Conservation (phyloP, 2,797 vertebrate species). For the Gallinago stenura region DNA sequence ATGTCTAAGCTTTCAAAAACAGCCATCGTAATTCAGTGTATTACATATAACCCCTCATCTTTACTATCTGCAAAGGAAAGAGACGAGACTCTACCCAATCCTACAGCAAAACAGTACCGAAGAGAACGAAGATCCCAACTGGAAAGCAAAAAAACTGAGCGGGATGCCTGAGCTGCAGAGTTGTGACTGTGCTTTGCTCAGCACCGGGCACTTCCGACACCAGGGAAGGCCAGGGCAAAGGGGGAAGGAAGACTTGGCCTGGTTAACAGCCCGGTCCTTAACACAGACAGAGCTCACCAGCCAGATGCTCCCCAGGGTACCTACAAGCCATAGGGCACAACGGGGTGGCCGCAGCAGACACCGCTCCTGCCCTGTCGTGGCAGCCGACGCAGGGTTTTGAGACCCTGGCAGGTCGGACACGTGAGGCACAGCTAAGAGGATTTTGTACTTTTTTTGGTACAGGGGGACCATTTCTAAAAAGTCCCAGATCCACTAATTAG, state of each 20-base stretch:
- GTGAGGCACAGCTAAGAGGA: background rate
- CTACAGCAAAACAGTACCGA: background rate
- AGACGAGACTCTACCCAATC: too few species aligned
- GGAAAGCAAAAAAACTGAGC: background rate
- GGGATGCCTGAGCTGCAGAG: background rate
- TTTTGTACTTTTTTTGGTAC: background rate
- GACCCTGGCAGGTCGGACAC: background rate
- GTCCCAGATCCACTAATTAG: background rate
- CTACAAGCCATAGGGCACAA: background rate
- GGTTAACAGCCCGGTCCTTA: rapidly evolving
- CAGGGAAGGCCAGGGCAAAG: background rate
- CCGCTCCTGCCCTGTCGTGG: background rate
- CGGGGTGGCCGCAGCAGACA: rapidly evolving
- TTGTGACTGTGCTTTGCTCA: background rate
- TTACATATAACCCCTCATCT: background rate
- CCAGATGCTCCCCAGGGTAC: rapidly evolving
- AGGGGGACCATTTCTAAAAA: background rate
- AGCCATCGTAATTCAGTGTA: rapidly evolving
- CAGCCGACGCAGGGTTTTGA: background rate
- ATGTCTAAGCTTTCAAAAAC: background rate
- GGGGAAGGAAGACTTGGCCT: background rate
- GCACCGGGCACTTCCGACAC: rapidly evolving
- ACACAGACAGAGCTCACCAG: rapidly evolving
- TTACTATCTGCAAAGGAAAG: background rate
- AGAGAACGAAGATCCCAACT: background rate